These are phyloP conservation scores for Metacarcinus magister DNA, from an alignment of 2,888 invertebrate genomes.

Conservation along the genomic window DNA sequence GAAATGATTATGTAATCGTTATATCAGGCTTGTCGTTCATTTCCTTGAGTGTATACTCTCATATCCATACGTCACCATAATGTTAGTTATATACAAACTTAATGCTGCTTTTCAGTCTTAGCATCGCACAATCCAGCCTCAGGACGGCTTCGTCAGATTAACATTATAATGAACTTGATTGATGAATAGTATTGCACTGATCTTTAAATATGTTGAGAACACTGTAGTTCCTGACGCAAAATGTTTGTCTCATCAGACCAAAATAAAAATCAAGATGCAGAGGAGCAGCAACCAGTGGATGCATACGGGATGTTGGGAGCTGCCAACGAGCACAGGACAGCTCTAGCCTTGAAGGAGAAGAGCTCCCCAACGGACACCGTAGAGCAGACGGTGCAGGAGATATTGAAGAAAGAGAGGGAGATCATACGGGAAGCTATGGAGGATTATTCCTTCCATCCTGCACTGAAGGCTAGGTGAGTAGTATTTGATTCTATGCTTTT, in stretches of 20 bases:
- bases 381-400: conserved; percentile 34
- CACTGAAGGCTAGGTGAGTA: conserved; percentile 62
- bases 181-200: no score
- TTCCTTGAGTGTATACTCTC: no score
- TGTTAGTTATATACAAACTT: no score
- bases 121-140: no score
- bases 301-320: background rate
- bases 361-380: background rate
- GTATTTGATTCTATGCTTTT: background rate
- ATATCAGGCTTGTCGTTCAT: no score
- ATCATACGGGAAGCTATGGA: background rate
- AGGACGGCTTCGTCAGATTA: no score
- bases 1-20: no score
- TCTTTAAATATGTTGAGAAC: no score
- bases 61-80: no score
- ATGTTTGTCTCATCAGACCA: background rate
- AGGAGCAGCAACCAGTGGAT: background rate
- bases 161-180: no score
- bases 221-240: background rate
- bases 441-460: conserved; percentile 65
- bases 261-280: background rate
- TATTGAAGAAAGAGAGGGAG: conserved; percentile 22
- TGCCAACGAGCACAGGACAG: background rate
- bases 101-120: no score
- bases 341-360: background rate